Percentiles rank a stretch among this genome's conserved stretches.
These are phyloP conservation scores for Poecilobothrus nobilitatus DNA, from an alignment of 2,888 invertebrate species.

Conservation along the genomic window DNA sequence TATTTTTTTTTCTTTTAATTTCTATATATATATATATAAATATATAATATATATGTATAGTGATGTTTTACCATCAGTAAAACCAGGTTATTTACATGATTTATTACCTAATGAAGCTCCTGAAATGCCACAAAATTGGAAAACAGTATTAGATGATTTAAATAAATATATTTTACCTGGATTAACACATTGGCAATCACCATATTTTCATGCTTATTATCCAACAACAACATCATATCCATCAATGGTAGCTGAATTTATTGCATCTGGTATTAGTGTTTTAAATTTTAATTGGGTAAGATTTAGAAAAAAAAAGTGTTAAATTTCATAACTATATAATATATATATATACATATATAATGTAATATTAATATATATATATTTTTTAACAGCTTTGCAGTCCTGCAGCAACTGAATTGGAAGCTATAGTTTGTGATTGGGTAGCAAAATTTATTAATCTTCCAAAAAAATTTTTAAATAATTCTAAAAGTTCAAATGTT, in stretches of 20 bases:
- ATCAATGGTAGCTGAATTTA: constrained; percentile 49
- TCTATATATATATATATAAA: too few relatives aligned
- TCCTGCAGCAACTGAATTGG: constrained; percentile 77
- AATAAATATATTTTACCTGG: constrained; percentile 14
- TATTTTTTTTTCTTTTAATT: background rate
- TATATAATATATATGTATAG: too few relatives aligned
- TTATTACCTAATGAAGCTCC: constrained; percentile 11
- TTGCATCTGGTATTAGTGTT: constrained; percentile 58
- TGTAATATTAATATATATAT: background rate
- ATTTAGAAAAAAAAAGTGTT: too few relatives aligned
- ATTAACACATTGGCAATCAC: constrained; percentile 52
- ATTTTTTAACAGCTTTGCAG: constrained; percentile 50
- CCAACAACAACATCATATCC: constrained; percentile 49
- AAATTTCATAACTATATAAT: background rate
- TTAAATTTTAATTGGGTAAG: constrained; percentile 78
- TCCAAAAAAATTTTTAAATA: constrained; percentile 60
- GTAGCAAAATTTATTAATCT: constrained; percentile 69
- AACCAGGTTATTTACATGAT: constrained; percentile 13
- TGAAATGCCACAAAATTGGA: constrained; percentile 9
- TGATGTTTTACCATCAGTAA: constrained; percentile 12
- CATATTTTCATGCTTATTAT: constrained; percentile 51
- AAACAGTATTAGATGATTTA: constrained; percentile 10
- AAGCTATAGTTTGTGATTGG: constrained; percentile 82
- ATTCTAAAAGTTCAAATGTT: constrained; percentile 45
- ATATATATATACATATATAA: background rate